These are phyloP conservation scores for Drosophila mayaguana DNA, from an alignment of 2,888 invertebrate genomes.

Conservation along the genomic window DNA sequence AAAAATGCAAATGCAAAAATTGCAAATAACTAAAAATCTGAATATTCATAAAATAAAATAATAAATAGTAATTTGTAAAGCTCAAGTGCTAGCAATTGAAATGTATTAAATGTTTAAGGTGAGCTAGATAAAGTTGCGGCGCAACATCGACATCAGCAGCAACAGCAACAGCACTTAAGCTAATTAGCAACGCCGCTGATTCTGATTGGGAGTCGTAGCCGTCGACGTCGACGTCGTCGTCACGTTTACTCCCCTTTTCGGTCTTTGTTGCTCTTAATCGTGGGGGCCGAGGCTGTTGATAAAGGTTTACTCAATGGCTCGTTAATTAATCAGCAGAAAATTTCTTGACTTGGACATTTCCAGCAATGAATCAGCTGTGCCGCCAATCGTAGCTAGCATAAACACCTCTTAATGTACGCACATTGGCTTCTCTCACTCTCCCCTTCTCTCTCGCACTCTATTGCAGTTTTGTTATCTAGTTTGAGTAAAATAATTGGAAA, in stretches of 20 bases:
- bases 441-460: background rate
- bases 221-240: constrained; percentile 53
- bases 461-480: constrained; percentile 52
- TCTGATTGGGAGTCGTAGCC: constrained; percentile 49
- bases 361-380: constrained; percentile 17
- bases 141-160: background rate
- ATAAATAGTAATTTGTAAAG: constrained; percentile 37
- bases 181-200: constrained; percentile 53
- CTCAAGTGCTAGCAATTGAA: constrained; percentile 32
- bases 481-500: constrained; percentile 42
- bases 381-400: background rate
- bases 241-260: constrained; percentile 73
- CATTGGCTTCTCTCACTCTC: background rate
- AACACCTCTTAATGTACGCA: background rate
- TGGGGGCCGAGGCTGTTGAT: constrained; percentile 58
- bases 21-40: constrained; percentile 61
- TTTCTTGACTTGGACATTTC: constrained; percentile 23
- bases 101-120: constrained; percentile 68
- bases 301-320: constrained; percentile 37
- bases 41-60: constrained; percentile 34
- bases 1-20: constrained; percentile 65
- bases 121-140: constrained; percentile 21
- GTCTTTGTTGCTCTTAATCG: constrained; percentile 60
- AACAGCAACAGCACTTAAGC: constrained; percentile 30
- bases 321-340: constrained; percentile 64